These are phyloP conservation scores for Oostethus manadensis DNA, from an alignment of 2,113 vertebrate species.

Conservation along the genomic window DNA sequence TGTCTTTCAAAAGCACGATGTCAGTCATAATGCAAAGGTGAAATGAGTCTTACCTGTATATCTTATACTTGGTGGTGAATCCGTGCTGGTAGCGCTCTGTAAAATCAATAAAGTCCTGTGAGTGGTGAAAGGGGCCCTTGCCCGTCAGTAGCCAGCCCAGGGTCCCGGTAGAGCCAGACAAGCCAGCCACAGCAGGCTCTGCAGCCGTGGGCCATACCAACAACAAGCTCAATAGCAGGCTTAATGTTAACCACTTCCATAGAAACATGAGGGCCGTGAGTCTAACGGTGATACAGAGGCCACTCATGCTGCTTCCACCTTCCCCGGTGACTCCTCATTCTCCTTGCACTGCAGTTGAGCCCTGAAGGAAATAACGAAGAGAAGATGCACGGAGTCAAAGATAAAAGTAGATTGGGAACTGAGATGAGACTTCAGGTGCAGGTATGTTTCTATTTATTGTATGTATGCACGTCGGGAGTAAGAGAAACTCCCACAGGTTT, in stretches of 20 bases:
- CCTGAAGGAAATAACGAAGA: constrained; percentile 42
- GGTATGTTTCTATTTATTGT: neutral
- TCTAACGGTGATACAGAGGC: constrained; percentile 90
- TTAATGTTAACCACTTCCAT: constrained; percentile 93
- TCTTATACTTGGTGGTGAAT: constrained; percentile 81
- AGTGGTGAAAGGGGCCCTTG: constrained; percentile 79
- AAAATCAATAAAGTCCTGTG: constrained; percentile 78
- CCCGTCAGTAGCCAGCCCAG: constrained; percentile 78
- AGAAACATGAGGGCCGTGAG: constrained; percentile 94
- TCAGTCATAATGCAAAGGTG: too few relatives aligned
- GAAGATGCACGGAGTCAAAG: constrained; percentile 6
- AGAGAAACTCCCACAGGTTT: neutral
- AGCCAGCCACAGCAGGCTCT: constrained; percentile 76
- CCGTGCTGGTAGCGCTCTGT: constrained; percentile 77
- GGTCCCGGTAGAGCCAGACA: constrained; percentile 73
- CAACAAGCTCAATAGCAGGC: constrained; percentile 92
- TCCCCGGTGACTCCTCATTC: constrained; percentile 91
- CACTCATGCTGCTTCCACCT: constrained; percentile 96
- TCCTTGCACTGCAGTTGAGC: constrained; percentile 67
- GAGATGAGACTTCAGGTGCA: neutral
- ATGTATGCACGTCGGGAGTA: too few relatives aligned
- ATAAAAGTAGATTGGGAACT: neutral
- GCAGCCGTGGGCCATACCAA: constrained; percentile 60
- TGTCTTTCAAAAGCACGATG: neutral
- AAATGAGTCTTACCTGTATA: constrained; percentile 73